Evolutionary conservation across 1,140 invertebrate genomes (phyloP).

Genomic region (Monomorium pharaonis): DNA sequence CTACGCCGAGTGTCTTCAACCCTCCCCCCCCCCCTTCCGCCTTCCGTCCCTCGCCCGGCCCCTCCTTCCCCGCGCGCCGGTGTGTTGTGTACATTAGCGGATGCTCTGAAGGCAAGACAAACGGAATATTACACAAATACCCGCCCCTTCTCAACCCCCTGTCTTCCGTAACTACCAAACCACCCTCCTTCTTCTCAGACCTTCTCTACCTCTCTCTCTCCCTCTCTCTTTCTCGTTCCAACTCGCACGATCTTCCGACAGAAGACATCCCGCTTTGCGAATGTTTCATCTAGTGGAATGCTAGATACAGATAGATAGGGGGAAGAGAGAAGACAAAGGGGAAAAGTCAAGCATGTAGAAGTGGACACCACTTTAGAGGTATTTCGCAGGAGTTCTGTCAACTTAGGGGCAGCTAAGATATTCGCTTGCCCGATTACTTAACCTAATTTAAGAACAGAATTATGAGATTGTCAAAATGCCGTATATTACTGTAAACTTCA

Average conservation of each 20-base stretch:
- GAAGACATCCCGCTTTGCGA: constrained; percentile 34
- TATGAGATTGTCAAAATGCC: not conserved
- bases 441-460: constrained; percentile 14
- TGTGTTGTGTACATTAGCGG: constrained; percentile 85
- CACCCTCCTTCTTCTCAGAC: constrained; percentile 20
- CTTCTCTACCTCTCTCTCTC: not conserved
- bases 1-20: constrained; percentile 67
- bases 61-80: constrained; percentile 59
- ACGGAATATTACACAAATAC: constrained; percentile 86
- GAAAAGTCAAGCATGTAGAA: constrained; percentile 37
- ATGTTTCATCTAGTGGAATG: constrained; percentile 27
- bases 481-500: not conserved
- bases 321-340: not conserved
- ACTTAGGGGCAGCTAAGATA: not conserved
- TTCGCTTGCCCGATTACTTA: constrained; percentile 26
- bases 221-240: not conserved
- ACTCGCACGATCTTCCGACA: constrained; percentile 34
- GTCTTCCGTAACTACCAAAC: constrained; percentile 67
- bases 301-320: constrained; percentile 16
- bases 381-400: not conserved
- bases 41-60: not conserved
- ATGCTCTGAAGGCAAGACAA: constrained; percentile 85
- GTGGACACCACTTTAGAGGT: constrained; percentile 14
- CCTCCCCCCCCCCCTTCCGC: constrained; percentile 42
- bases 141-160: constrained; percentile 71